Percentiles rank a stretch among this genome's conserved stretches.
Evolutionary conservation across 2,888 invertebrate species (phyloP).

Genomic region (Patella ulyssiponensis): DNA sequence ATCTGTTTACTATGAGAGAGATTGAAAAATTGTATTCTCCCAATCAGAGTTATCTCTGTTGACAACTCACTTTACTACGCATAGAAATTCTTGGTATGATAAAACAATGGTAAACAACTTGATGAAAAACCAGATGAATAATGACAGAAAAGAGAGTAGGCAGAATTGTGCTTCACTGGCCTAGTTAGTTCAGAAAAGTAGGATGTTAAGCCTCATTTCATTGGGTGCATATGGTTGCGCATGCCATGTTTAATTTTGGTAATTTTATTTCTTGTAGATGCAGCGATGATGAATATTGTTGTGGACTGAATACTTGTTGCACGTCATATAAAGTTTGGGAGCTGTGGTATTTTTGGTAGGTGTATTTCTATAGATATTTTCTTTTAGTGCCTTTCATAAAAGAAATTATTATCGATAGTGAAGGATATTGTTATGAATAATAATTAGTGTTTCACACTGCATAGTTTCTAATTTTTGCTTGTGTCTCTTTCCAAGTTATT

Average conservation of each 20-base stretch:
- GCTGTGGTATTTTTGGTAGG: conserved; percentile 70
- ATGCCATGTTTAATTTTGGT: background rate
- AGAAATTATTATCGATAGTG: background rate
- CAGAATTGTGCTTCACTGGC: too few species aligned
- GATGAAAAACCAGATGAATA: too few species aligned
- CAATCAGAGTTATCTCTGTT: too few species aligned
- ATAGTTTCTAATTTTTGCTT: conserved; percentile 61
- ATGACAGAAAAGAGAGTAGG: too few species aligned
- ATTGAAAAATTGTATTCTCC: too few species aligned
- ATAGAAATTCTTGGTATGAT: too few species aligned
- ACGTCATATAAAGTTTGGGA: conserved; percentile 68
- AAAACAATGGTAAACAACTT: too few species aligned
- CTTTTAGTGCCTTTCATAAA: background rate
- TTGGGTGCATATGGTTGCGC: too few species aligned
- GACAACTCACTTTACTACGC: too few species aligned
- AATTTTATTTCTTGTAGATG: conserved; percentile 46
- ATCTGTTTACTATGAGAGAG: too few species aligned
- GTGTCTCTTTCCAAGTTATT: conserved; percentile 57
- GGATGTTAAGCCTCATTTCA: too few species aligned
- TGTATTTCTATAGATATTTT: conserved; percentile 5
- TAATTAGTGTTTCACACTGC: conserved; percentile 15
- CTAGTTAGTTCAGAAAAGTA: too few species aligned
- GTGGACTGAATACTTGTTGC: conserved; percentile 67
- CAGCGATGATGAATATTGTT: conserved; percentile 66
- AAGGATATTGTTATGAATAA: background rate